These are phyloP conservation scores for Coremacera marginata DNA, from an alignment of 2,888 invertebrate species.

Conservation along the genomic window DNA sequence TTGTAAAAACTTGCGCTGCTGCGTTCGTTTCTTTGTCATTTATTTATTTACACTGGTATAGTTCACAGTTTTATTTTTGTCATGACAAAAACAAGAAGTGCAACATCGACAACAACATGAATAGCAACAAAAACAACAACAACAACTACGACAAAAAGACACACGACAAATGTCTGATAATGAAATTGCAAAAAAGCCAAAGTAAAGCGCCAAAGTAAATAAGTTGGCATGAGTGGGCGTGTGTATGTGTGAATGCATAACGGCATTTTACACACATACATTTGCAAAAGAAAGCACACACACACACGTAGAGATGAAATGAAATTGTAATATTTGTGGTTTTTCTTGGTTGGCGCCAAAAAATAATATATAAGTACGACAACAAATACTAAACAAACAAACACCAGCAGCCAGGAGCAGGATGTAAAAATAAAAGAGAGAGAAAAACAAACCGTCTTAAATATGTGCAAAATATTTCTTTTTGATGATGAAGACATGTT, in stretches of 20 bases:
- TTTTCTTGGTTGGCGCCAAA: not conserved
- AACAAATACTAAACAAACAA: not conserved
- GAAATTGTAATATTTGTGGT: constrained; percentile 6
- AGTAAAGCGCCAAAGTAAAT: not conserved
- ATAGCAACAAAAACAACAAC: not conserved
- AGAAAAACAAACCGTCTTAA: constrained; percentile 2
- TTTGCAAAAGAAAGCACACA: too few species aligned
- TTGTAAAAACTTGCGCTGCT: not conserved
- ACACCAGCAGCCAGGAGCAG: too few species aligned
- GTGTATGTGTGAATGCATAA: too few species aligned
- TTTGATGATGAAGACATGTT: constrained; percentile 19
- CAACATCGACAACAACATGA: not conserved
- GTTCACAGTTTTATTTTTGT: constrained; percentile 1
- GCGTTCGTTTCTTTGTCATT: not conserved
- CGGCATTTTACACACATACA: too few species aligned
- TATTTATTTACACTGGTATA: not conserved
- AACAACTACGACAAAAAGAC: not conserved
- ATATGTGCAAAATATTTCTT: constrained; percentile 20
- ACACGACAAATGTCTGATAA: not conserved
- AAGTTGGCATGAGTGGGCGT: not conserved
- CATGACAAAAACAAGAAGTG: not conserved
- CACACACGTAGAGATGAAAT: not conserved
- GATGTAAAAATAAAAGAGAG: not conserved
- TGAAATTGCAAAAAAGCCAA: not conserved
- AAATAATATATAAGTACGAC: not conserved